Evolutionary conservation across 2,888 invertebrate genomes (phyloP).

Genomic region (Brassicogethes aeneus): DNA sequence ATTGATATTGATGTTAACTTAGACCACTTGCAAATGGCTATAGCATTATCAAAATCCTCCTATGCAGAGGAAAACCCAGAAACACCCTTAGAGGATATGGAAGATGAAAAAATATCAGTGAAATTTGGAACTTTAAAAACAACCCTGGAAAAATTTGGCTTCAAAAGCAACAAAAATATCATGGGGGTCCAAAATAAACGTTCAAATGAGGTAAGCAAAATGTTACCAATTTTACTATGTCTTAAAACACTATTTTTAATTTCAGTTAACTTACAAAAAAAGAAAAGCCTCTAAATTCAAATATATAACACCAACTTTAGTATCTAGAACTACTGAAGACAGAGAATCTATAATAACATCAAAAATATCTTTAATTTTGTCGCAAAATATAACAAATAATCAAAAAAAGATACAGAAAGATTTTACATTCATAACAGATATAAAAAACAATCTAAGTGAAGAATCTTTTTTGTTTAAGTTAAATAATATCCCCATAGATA

Average conservation of each 20-base stretch:
- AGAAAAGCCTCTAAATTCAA: constrained; percentile 30
- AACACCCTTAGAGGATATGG: constrained; percentile 4
- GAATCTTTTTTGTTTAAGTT: neutral
- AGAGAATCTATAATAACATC: constrained; percentile 28
- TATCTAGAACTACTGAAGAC: constrained; percentile 32
- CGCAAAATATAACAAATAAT: constrained; percentile 12
- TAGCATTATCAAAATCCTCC: constrained; percentile 56
- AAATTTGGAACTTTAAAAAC: no score
- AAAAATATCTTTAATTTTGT: constrained; percentile 31
- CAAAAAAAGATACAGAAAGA: no score
- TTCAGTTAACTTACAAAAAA: no score
- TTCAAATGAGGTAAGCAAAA: constrained; percentile 11
- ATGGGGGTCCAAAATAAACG: constrained; percentile 8
- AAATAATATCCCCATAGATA: neutral
- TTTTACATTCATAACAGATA: constrained; percentile 3
- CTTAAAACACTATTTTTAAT: no score
- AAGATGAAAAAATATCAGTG: no score
- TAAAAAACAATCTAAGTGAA: neutral
- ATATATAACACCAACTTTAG: constrained; percentile 33
- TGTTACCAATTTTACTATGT: no score
- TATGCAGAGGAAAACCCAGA: constrained; percentile 21
- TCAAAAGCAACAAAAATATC: constrained; percentile 33
- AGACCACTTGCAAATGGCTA: constrained; percentile 57
- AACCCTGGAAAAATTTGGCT: constrained; percentile 56
- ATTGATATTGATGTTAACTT: constrained; percentile 48